Conservation (phyloP, 2,797 vertebrate species). For the Neosalanx taihuensis region DNA sequence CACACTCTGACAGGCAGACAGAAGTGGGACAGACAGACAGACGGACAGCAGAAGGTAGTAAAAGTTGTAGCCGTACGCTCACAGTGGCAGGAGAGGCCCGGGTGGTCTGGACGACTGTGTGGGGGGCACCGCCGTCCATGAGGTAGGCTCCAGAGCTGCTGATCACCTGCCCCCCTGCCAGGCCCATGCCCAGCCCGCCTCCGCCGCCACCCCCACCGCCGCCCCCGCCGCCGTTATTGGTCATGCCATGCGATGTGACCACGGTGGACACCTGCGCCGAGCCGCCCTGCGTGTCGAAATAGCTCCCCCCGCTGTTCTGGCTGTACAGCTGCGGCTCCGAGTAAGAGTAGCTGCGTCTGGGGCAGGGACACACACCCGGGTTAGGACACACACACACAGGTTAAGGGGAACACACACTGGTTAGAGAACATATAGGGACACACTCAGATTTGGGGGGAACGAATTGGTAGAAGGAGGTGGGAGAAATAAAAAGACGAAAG, state of each 20-base stretch:
- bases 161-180: constrained; percentile 89
- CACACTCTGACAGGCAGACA: constrained; percentile 15
- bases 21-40: constrained; percentile 30
- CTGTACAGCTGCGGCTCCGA: constrained; percentile 91
- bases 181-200: constrained; percentile 88
- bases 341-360: constrained; percentile 91
- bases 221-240: constrained; percentile 88
- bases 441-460: too few species aligned
- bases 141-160: constrained; percentile 86
- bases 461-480: too few species aligned
- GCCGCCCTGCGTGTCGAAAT: constrained; percentile 89
- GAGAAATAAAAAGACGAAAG: too few species aligned
- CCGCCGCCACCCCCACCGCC: constrained; percentile 83
- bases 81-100: constrained; percentile 96
- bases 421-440: too few species aligned
- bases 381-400: too few species aligned
- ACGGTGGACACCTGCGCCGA: constrained; percentile 90
- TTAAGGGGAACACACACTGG: too few species aligned
- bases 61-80: constrained; percentile 47
- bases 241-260: constrained; percentile 85
- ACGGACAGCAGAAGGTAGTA: constrained; percentile 5
- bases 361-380: not conserved
- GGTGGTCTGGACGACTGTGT: constrained; percentile 86
- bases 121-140: constrained; percentile 86
- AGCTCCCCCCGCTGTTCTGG: constrained; percentile 87